A percentile compares a stretch with the other conserved stretches of the same genome.
These are phyloP conservation scores for Seriola aureovittata DNA, from an alignment of 2,113 vertebrate genomes.

Conservation along the genomic window DNA sequence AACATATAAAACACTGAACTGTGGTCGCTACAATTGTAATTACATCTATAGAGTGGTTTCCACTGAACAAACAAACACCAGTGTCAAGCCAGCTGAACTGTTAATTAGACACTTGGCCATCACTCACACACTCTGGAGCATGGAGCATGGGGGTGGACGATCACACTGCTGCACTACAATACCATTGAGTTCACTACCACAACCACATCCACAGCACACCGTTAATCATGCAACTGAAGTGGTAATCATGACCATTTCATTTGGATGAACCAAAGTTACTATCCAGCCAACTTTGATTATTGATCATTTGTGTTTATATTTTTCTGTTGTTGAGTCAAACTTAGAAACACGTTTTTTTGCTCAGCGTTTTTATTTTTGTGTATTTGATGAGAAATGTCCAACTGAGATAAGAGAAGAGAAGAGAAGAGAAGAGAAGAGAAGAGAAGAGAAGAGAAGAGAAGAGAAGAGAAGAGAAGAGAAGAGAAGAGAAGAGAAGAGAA, in stretches of 20 bases:
- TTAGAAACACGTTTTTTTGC: background rate
- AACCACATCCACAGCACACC: background rate
- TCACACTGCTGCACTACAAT: background rate
- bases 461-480: too few species aligned
- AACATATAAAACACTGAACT: too few species aligned
- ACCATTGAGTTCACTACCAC: slow-evolving; percentile 12
- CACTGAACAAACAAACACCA: background rate
- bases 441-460: too few species aligned
- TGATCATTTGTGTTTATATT: background rate
- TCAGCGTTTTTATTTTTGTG: background rate
- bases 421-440: too few species aligned
- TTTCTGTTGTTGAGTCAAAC: too few species aligned
- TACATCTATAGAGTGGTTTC: background rate
- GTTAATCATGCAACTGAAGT: background rate
- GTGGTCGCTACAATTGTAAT: background rate
- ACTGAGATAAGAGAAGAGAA: background rate
- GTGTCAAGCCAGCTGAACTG: slow-evolving; percentile 26
- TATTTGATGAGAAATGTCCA: background rate
- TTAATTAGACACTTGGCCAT: slow-evolving; percentile 44
- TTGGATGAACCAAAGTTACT: too few species aligned
- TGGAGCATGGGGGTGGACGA: background rate
- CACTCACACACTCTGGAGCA: slow-evolving; percentile 7
- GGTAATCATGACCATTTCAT: too few species aligned
- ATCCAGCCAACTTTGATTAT: background rate
- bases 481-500: too few species aligned